Evolutionary conservation across 37 sponge, comb jelly and placozoan species (phyloP).

Genomic region (Oopsacas minuta): DNA sequence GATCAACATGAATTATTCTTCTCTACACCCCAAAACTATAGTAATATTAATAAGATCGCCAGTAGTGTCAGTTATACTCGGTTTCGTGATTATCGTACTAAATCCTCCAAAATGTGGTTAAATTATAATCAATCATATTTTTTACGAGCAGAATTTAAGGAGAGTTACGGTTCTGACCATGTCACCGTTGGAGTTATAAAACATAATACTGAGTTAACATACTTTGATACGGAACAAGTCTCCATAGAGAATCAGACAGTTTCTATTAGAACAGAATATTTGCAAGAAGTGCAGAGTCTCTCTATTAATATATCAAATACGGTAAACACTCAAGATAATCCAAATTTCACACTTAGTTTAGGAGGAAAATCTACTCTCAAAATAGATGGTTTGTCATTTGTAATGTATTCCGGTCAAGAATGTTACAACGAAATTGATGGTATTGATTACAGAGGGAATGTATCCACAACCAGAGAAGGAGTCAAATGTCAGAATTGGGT

Average conservation of each 20-base stretch:
- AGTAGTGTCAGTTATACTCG: background rate
- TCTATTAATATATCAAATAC: background rate
- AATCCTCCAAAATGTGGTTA: background rate
- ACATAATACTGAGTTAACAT: background rate
- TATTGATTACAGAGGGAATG: background rate
- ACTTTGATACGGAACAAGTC: background rate
- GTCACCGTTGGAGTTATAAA: background rate
- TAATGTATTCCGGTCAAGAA: background rate
- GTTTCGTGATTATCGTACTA: background rate
- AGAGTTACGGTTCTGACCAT: background rate
- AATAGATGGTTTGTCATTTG: background rate
- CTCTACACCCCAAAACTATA: background rate
- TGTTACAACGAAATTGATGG: background rate
- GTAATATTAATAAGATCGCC: background rate
- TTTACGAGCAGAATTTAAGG: background rate
- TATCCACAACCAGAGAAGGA: background rate
- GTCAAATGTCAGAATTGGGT: background rate
- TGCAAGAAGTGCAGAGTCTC: background rate
- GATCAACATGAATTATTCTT: background rate
- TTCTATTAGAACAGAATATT: background rate
- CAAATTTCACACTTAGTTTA: background rate
- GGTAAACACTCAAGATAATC: background rate
- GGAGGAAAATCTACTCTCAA: background rate
- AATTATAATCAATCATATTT: background rate
- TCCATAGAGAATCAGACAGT: background rate